Conservation (phyloP, 2,797 vertebrate species). For the Pangasius sanitwongsei region DNA sequence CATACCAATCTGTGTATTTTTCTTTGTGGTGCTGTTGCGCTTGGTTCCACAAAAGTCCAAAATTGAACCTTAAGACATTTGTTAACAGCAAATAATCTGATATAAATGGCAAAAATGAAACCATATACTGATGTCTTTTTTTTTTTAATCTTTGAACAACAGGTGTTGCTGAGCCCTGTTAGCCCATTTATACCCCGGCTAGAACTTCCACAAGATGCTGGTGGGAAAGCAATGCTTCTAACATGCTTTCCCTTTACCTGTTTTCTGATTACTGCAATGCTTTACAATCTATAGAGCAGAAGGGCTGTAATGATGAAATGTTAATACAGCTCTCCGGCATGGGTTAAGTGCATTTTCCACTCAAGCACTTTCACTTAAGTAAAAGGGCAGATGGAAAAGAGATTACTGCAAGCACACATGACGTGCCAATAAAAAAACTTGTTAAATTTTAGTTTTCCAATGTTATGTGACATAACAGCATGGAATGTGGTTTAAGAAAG, state of each 20-base stretch:
- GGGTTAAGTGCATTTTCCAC: constrained; percentile 12
- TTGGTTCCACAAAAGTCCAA: background rate
- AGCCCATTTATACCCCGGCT: background rate
- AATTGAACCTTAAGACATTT: background rate
- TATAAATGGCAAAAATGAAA: background rate
- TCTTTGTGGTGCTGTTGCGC: background rate
- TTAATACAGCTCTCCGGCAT: background rate
- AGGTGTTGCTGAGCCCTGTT: background rate
- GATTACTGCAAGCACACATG: background rate
- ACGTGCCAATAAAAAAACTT: background rate
- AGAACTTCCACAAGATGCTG: background rate
- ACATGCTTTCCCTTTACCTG: background rate
- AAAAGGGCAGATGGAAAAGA: constrained; percentile 20
- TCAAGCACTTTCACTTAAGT: background rate
- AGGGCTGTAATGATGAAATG: background rate
- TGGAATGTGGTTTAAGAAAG: constrained; percentile 68
- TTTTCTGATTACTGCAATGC: background rate
- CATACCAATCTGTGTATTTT: background rate
- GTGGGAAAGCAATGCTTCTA: too few relatives aligned
- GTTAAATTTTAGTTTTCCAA: background rate
- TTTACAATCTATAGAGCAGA: background rate
- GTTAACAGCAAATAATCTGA: background rate
- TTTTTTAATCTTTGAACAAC: background rate
- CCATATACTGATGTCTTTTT: background rate
- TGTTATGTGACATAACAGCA: constrained; percentile 26